Evolutionary conservation across 2,797 vertebrate genomes (phyloP).

Genomic region (Passerculus sandwichensis): DNA sequence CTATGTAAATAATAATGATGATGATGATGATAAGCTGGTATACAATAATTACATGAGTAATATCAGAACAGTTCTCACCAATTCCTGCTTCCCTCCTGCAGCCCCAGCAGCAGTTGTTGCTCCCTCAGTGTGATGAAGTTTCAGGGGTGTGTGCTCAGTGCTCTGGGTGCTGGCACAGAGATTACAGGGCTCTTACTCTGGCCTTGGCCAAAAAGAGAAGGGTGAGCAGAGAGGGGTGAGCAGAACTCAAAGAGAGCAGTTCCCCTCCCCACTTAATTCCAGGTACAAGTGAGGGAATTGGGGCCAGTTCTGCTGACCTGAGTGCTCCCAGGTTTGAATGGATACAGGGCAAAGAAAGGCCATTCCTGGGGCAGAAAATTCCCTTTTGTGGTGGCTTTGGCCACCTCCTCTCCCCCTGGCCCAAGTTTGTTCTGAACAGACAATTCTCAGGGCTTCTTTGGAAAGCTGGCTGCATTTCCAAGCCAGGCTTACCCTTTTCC

Average conservation of each 20-base stretch:
- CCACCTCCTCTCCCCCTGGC: neutral
- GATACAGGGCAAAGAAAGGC: neutral
- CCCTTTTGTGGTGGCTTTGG: neutral
- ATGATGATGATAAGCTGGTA: too few relatives aligned
- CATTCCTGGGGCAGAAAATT: neutral
- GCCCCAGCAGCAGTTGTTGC: neutral
- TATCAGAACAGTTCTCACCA: neutral
- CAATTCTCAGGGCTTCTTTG: neutral
- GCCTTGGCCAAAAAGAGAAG: neutral
- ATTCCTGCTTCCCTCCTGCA: neutral
- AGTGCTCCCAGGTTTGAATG: neutral
- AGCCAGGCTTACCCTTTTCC: neutral
- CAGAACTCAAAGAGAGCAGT: neutral
- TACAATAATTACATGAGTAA: neutral
- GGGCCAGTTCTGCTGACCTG: neutral
- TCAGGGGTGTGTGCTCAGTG: neutral
- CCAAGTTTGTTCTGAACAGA: neutral
- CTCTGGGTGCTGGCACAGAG: neutral
- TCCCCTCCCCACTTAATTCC: neutral
- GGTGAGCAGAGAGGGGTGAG: neutral
- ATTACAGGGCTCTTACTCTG: neutral
- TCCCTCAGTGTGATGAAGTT: neutral
- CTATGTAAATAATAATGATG: neutral
- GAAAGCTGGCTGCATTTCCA: neutral
- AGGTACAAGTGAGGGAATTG: neutral